Base-by-base conservation (phyloP, 2,797 vertebrate species). In the Leptoclinus maculatus region DNA sequence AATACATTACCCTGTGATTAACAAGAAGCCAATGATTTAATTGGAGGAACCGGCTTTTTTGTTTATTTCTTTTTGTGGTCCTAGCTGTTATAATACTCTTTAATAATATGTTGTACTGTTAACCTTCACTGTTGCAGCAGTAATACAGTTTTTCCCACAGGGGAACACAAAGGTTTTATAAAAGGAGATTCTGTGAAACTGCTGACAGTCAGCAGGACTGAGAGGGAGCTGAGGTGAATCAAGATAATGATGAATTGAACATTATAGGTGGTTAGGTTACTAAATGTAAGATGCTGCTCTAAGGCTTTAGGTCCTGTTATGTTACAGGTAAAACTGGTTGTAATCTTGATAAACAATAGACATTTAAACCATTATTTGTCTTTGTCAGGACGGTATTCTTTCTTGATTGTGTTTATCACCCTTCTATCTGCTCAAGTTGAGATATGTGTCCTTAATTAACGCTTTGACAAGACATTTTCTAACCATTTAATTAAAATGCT, bases 131-230 rank as follows among this genome's bases (percentile, higher is more conserved):
- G 74, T 66, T 54, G 51, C 51, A 70, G 49, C 51, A 19, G 32
- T 71, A 62, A 63, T n/a, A 47, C 9, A 19, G 3, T 34, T 23
- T 11, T 45, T 19, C 67, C 51, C 60, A 38, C 23, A 10, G 34
- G 66, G 66, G 7, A 70, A 47, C 17, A 23, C 58, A 38, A 64
- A 57, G 76, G 56, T n/a, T 79, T 66, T 13, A 67, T 45, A 45
- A 51, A 67, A 36, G 34, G 27, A 79, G 21, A 74, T 4, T 19
- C 56, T 56, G 29, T 57, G 27, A 49, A 69, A 80, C 66, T 80
- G 78, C 78, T 74, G 71, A 59, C 59, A 34, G 0, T 34, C 71
- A 68, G 71, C 53, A 74, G 71, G 16, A 19, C 64, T 57, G 36
- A 62, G 60, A 11, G 34, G 32, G 41, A 41, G 41, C 29, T 17